phyloP scores from a whole-genome alignment of 2,797 vertebrate species.

The Cossypha caffra region DNA sequence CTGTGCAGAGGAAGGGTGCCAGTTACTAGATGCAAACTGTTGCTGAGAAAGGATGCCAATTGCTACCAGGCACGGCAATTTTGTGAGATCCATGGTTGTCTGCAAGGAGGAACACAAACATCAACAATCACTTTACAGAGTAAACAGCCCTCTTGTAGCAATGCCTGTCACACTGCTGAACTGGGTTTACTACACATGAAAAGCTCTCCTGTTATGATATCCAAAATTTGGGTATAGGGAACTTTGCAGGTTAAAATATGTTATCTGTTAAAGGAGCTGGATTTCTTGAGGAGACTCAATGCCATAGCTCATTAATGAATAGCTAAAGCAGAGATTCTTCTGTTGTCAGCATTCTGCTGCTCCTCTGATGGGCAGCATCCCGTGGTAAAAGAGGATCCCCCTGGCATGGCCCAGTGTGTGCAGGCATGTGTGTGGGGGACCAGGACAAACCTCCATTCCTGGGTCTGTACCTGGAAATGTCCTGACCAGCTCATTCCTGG shows the following conservation, averaged over 20 bases:
- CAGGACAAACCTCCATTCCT: background rate
- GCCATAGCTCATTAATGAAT: background rate
- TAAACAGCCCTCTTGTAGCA: background rate
- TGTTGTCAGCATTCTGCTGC: background rate
- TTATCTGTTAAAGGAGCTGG: background rate
- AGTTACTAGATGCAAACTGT: constrained; percentile 53
- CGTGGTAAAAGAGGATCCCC: accelerated
- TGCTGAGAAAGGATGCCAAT: constrained; percentile 47
- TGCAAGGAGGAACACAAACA: constrained; percentile 38
- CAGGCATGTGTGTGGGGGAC: background rate
- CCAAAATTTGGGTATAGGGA: background rate
- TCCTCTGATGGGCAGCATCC: accelerated
- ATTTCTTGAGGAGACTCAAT: background rate
- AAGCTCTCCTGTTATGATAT: background rate
- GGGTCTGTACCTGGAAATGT: background rate
- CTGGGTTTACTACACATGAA: background rate
- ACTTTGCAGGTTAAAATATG: background rate
- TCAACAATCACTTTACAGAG: constrained; percentile 20
- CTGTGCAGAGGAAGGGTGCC: constrained; percentile 38
- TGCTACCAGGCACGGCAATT: background rate
- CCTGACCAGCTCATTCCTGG: background rate
- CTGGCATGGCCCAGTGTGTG: background rate
- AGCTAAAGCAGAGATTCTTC: background rate
- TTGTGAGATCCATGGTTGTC: constrained; percentile 41
- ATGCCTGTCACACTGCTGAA: background rate